A percentile compares a stretch with the other conserved stretches of the same genome.
These are phyloP conservation scores for Catharus bicknelli DNA, from an alignment of 2,113 vertebrate species.

Conservation along the genomic window DNA sequence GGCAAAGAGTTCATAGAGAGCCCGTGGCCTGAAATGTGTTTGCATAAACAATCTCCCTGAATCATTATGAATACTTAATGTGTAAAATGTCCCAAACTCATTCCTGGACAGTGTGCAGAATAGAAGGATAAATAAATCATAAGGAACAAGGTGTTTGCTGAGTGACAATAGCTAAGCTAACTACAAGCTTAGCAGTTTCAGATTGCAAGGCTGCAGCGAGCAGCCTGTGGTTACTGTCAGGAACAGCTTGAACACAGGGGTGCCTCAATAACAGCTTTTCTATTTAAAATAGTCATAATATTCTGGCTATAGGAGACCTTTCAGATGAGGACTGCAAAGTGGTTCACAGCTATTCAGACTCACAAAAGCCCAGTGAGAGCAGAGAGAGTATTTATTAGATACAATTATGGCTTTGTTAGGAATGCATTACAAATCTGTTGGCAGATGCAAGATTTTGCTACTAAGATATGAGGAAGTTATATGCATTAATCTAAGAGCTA, in stretches of 20 bases:
- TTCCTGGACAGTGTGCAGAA: not conserved
- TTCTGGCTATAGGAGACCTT: constrained; percentile 16
- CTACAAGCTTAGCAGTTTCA: constrained; percentile 15
- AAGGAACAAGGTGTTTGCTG: constrained; percentile 32
- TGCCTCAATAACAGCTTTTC: not conserved
- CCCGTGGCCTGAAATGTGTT: not conserved
- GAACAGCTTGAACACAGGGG: constrained; percentile 19
- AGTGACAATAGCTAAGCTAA: constrained; percentile 16
- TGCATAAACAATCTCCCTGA: not conserved
- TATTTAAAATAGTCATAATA: constrained; percentile 44
- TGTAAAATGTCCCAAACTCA: not conserved
- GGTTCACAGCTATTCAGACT: constrained; percentile 22
- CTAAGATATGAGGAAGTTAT: not conserved
- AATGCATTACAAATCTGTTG: constrained; percentile 15
- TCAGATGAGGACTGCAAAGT: constrained; percentile 26
- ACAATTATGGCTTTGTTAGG: not conserved
- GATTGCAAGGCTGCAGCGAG: not conserved
- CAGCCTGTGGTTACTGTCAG: constrained; percentile 34
- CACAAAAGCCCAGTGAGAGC: constrained; percentile 27
- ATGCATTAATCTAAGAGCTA: not conserved
- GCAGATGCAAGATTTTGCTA: not conserved
- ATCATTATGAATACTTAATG: not conserved
- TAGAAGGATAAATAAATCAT: constrained; percentile 15
- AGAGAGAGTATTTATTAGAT: constrained; percentile 17
- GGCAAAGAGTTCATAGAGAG: not conserved